phyloP scores from a whole-genome alignment of 2,113 vertebrate genomes.

The Spheniscus mendiculus region DNA sequence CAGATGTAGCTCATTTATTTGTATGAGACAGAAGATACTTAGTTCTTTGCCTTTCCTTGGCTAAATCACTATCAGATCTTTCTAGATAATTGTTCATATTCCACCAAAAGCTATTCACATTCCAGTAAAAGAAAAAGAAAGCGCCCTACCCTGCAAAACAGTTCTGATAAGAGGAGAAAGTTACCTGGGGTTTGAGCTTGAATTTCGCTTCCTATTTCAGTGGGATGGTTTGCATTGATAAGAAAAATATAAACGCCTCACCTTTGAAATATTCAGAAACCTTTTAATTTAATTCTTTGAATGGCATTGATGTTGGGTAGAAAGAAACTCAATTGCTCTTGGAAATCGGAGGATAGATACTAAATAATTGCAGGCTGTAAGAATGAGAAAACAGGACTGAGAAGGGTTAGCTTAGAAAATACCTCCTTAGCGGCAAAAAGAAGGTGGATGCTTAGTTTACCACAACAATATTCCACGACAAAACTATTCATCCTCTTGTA shows the following conservation, averaged over 20 bases:
- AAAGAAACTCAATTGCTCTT: not conserved
- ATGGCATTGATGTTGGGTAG: rapidly evolving
- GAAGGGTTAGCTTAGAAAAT: not conserved
- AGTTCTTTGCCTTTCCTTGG: not conserved
- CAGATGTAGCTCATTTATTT: slow-evolving; percentile 46
- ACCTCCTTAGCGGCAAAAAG: not conserved
- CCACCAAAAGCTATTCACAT: not conserved
- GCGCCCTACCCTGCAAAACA: not conserved
- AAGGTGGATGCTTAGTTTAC: not conserved
- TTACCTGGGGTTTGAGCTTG: not conserved
- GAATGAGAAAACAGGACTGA: not conserved
- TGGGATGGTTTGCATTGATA: not conserved
- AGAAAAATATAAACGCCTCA: not conserved
- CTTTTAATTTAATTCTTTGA: not conserved
- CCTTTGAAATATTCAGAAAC: not conserved
- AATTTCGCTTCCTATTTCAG: not conserved
- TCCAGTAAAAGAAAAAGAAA: not conserved
- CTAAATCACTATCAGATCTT: not conserved
- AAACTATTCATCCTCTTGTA: not conserved
- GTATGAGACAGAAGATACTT: not conserved
- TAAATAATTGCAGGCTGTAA: not conserved
- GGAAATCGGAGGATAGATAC: not conserved
- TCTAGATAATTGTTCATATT: not conserved
- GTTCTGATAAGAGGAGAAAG: not conserved
- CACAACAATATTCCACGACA: not conserved